Percentiles rank a stretch among this genome's conserved stretches.
Conservation (phyloP, 2,797 vertebrate genomes). For the Pangasius sanitwongsei region DNA sequence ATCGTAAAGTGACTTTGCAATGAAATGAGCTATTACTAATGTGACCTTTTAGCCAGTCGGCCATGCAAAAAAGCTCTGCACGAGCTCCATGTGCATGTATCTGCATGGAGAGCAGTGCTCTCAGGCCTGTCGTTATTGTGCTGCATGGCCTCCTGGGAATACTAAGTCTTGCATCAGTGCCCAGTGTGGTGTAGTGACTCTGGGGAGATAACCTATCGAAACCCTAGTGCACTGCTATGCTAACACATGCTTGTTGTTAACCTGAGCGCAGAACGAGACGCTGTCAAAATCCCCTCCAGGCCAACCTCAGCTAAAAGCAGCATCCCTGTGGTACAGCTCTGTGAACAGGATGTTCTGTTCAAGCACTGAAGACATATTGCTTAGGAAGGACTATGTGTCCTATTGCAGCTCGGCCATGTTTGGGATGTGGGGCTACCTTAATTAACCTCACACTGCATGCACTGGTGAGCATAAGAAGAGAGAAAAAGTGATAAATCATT, state of each 20-base stretch:
- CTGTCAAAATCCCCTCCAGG: constrained; percentile 58
- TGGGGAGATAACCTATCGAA: constrained; percentile 72
- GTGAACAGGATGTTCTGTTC: constrained; percentile 50
- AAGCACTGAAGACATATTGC: constrained; percentile 41
- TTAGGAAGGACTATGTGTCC: constrained; percentile 38
- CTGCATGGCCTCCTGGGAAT: constrained; percentile 58
- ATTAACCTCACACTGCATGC: constrained; percentile 34
- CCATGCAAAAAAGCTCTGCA: constrained; percentile 3
- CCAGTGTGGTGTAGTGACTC: constrained; percentile 67
- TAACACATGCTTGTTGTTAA: constrained; percentile 58
- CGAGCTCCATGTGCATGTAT: neutral
- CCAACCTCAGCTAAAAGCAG: constrained; percentile 40
- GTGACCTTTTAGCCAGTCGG: constrained; percentile 30
- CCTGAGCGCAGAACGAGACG: constrained; percentile 56
- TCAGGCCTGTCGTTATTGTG: constrained; percentile 51
- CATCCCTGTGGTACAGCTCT: constrained; percentile 37
- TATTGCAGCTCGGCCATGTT: constrained; percentile 37
- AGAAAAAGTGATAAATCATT: constrained; percentile 36
- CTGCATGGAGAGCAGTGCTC: constrained; percentile 14
- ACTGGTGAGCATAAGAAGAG: neutral
- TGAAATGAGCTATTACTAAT: constrained; percentile 46
- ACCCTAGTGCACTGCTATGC: constrained; percentile 65
- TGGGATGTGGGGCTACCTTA: constrained; percentile 35
- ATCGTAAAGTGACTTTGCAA: constrained; percentile 47
- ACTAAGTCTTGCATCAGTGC: constrained; percentile 69